A percentile compares a stretch with the other conserved stretches of the same genome.
These are phyloP conservation scores for Epizoanthus illoricatus DNA, from an alignment of 92 coral and sea anemone genomes.

Conservation along the genomic window DNA sequence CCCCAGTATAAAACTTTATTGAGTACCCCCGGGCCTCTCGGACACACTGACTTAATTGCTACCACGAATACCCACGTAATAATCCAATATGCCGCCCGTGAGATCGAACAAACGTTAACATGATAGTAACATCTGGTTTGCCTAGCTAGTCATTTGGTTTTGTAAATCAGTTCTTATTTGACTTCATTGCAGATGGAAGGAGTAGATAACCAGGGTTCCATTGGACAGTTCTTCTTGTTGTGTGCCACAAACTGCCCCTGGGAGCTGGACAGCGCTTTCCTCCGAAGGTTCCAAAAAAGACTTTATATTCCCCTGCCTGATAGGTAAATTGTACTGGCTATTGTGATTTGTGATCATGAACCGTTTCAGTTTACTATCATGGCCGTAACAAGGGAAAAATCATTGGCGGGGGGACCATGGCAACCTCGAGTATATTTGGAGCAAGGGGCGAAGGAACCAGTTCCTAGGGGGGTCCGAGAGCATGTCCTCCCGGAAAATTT, in stretches of 20 bases:
- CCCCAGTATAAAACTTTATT: no score
- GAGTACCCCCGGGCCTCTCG: no score
- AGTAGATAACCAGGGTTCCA: slow-evolving; percentile 54
- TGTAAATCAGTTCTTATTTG: background rate
- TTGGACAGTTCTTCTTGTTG: slow-evolving; percentile 76
- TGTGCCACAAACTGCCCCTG: slow-evolving; percentile 99
- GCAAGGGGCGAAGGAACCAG: no score
- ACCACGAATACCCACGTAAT: no score
- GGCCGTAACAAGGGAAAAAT: no score
- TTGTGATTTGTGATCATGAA: no score
- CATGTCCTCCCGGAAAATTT: no score
- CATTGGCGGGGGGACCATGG: no score
- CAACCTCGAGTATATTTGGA: no score
- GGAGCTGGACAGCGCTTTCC: slow-evolving; percentile 96
- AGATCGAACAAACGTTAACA: background rate
- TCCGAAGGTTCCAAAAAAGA: slow-evolving; percentile 93
- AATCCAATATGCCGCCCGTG: background rate
- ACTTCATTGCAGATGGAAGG: slow-evolving; percentile 87
- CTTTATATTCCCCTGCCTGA: slow-evolving; percentile 97
- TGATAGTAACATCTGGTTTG: background rate
- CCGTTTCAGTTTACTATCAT: no score
- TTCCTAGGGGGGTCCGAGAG: no score
- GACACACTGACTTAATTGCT: no score
- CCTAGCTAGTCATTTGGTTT: background rate
- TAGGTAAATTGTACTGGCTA: slow-evolving; percentile 46